A percentile compares a stretch with the other conserved stretches of the same genome.
Evolutionary conservation across 2,113 vertebrate genomes (phyloP).

Genomic region (Galbula dea): DNA sequence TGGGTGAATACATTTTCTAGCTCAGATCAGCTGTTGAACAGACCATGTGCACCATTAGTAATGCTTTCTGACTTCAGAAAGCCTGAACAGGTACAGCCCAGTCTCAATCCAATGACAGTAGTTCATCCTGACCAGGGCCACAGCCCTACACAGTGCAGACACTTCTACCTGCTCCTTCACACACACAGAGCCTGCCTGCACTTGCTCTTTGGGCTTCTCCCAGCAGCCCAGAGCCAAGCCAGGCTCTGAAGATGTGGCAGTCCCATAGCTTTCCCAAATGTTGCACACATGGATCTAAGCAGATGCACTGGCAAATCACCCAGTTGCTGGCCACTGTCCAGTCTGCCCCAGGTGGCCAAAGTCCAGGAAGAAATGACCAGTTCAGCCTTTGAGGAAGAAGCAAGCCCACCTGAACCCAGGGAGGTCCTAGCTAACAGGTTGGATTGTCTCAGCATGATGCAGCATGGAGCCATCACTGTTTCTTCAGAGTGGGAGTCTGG

Average conservation of each 20-base stretch:
- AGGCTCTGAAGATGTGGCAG: not conserved
- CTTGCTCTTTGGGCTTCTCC: not conserved
- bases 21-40: not conserved
- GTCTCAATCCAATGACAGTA: rapidly evolving
- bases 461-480: not conserved
- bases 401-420: not conserved
- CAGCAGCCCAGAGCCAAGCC: not conserved
- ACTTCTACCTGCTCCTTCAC: not conserved
- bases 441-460: not conserved
- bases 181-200: not conserved
- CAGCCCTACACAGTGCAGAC: not conserved
- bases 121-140: not conserved
- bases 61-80: not conserved
- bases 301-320: not conserved
- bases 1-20: not conserved
- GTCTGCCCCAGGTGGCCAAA: not conserved
- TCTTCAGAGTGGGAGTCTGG: not conserved
- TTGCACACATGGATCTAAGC: not conserved
- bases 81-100: not conserved
- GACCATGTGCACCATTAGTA: rapidly evolving
- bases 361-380: not conserved
- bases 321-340: not conserved
- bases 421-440: not conserved
- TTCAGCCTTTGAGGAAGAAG: not conserved
- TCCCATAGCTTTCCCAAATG: not conserved